These are phyloP conservation scores for Eucidaris tribuloides DNA, from an alignment of 35 echinoderm and acorn worm genomes.

Conservation along the genomic window DNA sequence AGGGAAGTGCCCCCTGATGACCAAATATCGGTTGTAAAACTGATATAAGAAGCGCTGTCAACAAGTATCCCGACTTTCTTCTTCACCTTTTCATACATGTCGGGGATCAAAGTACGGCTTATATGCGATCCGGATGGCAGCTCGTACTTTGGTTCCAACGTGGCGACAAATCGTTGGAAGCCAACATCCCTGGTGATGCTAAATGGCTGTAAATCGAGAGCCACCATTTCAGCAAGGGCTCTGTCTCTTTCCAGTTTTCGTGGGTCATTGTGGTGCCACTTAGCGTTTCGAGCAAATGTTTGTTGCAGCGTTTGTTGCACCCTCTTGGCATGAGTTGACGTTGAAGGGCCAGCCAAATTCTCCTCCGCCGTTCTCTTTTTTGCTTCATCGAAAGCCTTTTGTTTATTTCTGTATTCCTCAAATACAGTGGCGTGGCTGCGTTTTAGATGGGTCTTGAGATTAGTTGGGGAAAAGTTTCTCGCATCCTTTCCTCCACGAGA, in stretches of 20 bases:
- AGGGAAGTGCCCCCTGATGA: neutral
- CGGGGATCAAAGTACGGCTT: neutral
- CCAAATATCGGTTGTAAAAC: conserved; percentile 2
- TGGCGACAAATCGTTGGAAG: neutral
- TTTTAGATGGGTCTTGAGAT: neutral
- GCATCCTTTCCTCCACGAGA: neutral
- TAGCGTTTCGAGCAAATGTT: neutral
- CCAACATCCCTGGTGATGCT: neutral
- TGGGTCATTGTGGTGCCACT: neutral
- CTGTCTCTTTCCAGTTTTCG: neutral
- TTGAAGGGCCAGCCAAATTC: neutral
- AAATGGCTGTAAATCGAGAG: neutral
- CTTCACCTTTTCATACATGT: neutral
- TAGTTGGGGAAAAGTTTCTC: neutral
- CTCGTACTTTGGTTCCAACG: neutral
- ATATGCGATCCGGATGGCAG: neutral
- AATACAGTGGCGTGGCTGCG: neutral
- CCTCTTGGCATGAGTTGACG: neutral
- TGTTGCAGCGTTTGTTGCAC: neutral
- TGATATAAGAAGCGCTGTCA: neutral
- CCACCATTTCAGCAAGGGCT: neutral
- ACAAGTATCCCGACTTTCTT: neutral
- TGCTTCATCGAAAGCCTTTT: neutral
- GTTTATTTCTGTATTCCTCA: neutral
- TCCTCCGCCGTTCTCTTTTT: neutral